Evolutionary conservation across 2,888 invertebrate genomes (phyloP).

Genomic region (Abrostola tripartita): DNA sequence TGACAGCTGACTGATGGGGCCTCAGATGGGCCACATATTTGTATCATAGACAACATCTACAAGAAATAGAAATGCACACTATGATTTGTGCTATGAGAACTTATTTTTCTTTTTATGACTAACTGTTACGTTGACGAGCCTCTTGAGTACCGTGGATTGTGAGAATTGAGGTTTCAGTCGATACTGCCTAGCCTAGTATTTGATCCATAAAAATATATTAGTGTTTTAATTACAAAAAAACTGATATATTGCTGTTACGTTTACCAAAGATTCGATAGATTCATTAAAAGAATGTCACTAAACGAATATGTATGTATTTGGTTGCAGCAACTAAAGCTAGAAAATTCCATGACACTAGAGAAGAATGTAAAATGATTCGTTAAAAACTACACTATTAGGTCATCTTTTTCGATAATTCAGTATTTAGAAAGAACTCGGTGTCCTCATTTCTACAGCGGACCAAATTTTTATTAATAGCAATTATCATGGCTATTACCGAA

Average conservation of each 20-base stretch:
- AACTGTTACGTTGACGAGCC: slow-evolving; percentile 14
- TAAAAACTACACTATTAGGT: background rate
- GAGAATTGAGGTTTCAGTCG: slow-evolving; percentile 12
- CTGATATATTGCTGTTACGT: too few species aligned
- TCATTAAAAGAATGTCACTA: too few species aligned
- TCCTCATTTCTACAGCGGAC: slow-evolving; percentile 1
- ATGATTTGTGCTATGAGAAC: slow-evolving; percentile 50
- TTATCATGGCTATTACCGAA: slow-evolving; percentile 15
- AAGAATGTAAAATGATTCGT: too few species aligned
- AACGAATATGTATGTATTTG: too few species aligned
- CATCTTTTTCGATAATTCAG: background rate
- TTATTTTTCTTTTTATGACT: slow-evolving; percentile 36
- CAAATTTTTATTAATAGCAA: slow-evolving; percentile 9
- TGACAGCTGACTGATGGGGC: slow-evolving; percentile 50
- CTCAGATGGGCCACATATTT: slow-evolving; percentile 36
- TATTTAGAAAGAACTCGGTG: background rate
- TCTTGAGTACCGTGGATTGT: slow-evolving; percentile 25
- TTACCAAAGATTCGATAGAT: too few species aligned
- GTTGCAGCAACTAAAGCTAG: too few species aligned
- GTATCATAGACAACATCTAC: slow-evolving; percentile 26
- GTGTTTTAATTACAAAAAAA: too few species aligned
- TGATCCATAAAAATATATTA: slow-evolving; percentile 10
- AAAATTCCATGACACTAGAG: background rate
- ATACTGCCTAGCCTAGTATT: slow-evolving; percentile 10
- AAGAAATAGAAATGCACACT: slow-evolving; percentile 29